Base-by-base conservation (phyloP, 1,140 invertebrate genomes). In the Antheraea mylitta region DNA sequence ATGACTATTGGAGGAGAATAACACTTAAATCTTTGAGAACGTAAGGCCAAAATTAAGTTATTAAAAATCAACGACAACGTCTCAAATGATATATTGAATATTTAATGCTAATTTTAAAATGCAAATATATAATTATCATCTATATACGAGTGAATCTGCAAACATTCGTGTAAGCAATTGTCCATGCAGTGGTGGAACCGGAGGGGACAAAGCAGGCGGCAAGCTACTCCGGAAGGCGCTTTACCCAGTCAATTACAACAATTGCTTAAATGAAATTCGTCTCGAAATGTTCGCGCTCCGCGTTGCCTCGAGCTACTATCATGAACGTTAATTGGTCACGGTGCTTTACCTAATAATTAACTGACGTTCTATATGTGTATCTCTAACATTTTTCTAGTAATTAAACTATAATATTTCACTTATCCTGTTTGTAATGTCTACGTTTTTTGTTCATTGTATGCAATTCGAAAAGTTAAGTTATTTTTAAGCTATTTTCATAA, bases 231-330 rank as follows among this genome's bases (percentile, higher is more conserved):
- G 89, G 89, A 91, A 90, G 85, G 75, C 80, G 80, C 77, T 71
- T 68, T 72, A 77, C 81, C 79, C 78, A 74, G 73, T 76, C 87
- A 91, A 91, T 91, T 91, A 91, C 85, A 66, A 80, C 88, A 90
- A 91, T 90, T 91, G 88, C 83, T 87, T 78, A 83, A 91, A 91
- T 90, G 86, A 90, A 88, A 87, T 91, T 86, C 81, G 83, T 89
- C 86, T 88, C 82, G 45, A 75, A 79, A 75, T 76, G 76, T 78
- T 73, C 82, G 71, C 69, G 75, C 79, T 53, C 45, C 45, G 45
- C 45, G 45, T 53, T 16, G 81, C 81, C 70, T 68, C 58, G 61
- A 62, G 63, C 68, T 48, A 72, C 68, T 66, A 72, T 71, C 75
- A 72, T 74, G 76, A 69, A 78, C 81, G 76, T 81, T 91, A 90